Conservation (phyloP, 2,888 invertebrate species). For the Microchrysa polita region DNA sequence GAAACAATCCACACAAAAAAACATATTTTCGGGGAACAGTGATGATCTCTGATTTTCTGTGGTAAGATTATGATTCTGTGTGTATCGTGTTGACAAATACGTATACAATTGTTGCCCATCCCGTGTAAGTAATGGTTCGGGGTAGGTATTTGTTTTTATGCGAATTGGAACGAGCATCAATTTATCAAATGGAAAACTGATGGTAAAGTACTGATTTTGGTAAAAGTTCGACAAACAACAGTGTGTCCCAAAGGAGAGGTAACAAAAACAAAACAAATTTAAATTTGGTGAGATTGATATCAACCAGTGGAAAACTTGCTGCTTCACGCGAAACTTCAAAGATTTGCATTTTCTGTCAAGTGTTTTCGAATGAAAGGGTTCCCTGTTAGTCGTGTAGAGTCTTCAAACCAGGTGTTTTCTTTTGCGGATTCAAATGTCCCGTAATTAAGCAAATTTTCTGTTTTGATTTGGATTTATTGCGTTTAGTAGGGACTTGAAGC, state of each 20-base stretch:
- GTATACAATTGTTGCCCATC: slow-evolving; percentile 46
- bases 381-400: slow-evolving; percentile 23
- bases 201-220: slow-evolving; percentile 14
- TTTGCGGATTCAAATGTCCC: too few relatives aligned
- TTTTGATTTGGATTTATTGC: slow-evolving; percentile 30
- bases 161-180: not conserved
- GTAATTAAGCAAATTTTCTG: slow-evolving; percentile 31
- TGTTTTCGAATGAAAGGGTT: slow-evolving; percentile 12
- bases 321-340: not conserved
- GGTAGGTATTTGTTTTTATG: slow-evolving; percentile 54
- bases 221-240: not conserved
- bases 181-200: not conserved
- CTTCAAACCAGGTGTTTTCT: not conserved
- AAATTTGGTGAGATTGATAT: not conserved
- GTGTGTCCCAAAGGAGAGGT: not conserved
- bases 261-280: too few relatives aligned
- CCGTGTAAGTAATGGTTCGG: slow-evolving; percentile 54
- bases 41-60: slow-evolving; percentile 38
- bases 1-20: slow-evolving; percentile 42
- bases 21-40: slow-evolving; percentile 35
- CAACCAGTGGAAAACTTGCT: not conserved
- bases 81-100: too few relatives aligned
- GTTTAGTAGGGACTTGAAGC: not conserved
- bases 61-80: too few relatives aligned
- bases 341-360: not conserved